Evolutionary conservation across 2,888 invertebrate species (phyloP).

Genomic region (Hydraecia micacea): DNA sequence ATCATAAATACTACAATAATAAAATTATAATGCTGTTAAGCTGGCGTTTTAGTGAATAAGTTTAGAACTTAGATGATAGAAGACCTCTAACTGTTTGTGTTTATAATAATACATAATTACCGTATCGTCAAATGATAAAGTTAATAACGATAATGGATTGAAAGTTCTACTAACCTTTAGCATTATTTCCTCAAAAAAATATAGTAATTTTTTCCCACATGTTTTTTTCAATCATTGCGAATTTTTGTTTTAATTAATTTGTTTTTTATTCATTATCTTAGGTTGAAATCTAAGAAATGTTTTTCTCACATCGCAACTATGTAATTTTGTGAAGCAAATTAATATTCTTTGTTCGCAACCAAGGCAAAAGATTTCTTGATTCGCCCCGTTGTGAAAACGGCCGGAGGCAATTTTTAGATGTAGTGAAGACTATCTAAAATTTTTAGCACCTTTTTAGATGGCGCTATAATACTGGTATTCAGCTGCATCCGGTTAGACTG

Average conservation of each 20-base stretch:
- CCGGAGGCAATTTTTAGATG: too few species aligned
- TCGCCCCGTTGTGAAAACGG: too few species aligned
- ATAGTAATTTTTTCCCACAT: not conserved
- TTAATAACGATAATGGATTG: not conserved
- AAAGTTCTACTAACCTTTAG: not conserved
- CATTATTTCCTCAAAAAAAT: not conserved
- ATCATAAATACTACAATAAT: not conserved
- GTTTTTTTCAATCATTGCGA: not conserved
- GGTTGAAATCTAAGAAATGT: too few species aligned
- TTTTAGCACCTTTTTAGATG: not conserved
- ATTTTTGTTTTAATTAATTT: too few species aligned
- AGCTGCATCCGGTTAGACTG: too few species aligned
- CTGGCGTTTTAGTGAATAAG: not conserved
- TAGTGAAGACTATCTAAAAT: not conserved
- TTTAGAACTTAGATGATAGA: constrained; percentile 8
- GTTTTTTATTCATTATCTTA: too few species aligned
- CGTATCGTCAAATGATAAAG: not conserved
- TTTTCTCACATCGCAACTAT: too few species aligned
- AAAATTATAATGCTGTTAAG: not conserved
- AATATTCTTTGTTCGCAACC: too few species aligned
- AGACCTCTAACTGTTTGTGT: not conserved
- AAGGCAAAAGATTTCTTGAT: too few species aligned
- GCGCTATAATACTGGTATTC: too few species aligned
- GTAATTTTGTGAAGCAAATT: too few species aligned
- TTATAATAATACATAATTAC: not conserved